Conservation (phyloP, 2,797 vertebrate genomes). For the Mormyrus proboscirostris region DNA sequence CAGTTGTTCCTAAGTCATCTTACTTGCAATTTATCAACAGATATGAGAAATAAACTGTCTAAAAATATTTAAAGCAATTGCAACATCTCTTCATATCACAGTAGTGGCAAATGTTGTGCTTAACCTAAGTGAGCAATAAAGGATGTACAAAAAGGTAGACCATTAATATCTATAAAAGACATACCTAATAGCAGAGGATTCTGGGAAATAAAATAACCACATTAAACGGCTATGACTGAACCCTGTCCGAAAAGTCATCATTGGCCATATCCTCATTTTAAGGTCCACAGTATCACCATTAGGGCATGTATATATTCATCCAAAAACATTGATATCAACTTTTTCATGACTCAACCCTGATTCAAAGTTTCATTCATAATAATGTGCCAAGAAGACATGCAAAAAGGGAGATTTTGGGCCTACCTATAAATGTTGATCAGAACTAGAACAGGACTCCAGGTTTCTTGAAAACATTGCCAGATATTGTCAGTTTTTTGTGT, state of each 20-base stretch:
- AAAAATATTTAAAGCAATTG: background rate
- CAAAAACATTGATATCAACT: background rate
- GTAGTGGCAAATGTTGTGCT: background rate
- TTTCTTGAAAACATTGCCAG: slow-evolving; percentile 30
- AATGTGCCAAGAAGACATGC: background rate
- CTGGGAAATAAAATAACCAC: background rate
- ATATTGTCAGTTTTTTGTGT: slow-evolving; percentile 19
- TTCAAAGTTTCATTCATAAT: background rate
- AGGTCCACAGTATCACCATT: background rate
- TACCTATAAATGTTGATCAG: slow-evolving; percentile 56
- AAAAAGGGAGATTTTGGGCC: slow-evolving; percentile 28
- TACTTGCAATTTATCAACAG: background rate
- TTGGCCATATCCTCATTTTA: background rate
- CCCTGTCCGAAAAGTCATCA: background rate
- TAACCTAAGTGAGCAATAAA: background rate
- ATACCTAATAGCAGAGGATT: background rate
- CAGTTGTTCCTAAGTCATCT: background rate
- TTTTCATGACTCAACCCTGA: background rate
- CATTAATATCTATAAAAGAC: background rate
- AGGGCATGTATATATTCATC: background rate
- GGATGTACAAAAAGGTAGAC: background rate
- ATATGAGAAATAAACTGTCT: background rate
- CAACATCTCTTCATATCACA: background rate
- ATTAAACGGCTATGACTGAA: background rate
- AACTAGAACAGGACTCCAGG: slow-evolving; percentile 49